Evolutionary conservation across 2,888 invertebrate species (phyloP), one percentile per base, ranked within the genome.

Genomic region (Thyatira batis): DNA sequence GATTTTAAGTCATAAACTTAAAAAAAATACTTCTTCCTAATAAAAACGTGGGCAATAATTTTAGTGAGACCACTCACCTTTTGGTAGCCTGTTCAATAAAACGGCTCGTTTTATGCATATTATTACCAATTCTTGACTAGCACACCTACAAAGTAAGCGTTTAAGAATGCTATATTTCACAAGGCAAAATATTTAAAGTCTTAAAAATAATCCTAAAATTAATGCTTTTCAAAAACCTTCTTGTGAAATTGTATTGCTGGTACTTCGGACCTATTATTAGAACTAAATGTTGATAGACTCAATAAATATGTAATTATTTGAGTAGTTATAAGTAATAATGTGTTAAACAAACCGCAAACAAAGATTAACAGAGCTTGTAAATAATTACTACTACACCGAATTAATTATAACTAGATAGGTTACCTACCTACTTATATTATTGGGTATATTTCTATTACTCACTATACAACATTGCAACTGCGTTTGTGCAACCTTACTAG

Each of bases 21-120:
- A 0, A 33, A 8, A 5, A 39, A 11, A 5, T 39, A 17, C 13
- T 0, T 33, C 4, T 2, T 17, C 5, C 5, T 6, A 17, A 6
- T 39, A 39, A 39, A 17, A 13, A 39, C 39, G 39, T 39, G 39
- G 39, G 39, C 39, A 39, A 39, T 17, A 17, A 39, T 60, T 57
- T 63, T 55, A 54, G 50, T 45, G 44, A 39, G 54, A 63, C 55
- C 51, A 53, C 45, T 56, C 51, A 45, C 51, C 51, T 33, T 45
- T 52, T 45, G 28, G 53, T 52, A 52, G 50, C 51, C 39, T 48
- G 50, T 43, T 21, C 44, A 46, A 45, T 55, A 55, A 59, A 59
- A 57, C 54, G 48, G 51, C 50, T 49, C 43, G 52, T 57, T 59
- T 57, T 57, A 53, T 45, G 33, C 33, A 50, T 53, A 33, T 51